Conservation (phyloP, 2,888 invertebrate genomes). For the Laspeyria flexula region DNA sequence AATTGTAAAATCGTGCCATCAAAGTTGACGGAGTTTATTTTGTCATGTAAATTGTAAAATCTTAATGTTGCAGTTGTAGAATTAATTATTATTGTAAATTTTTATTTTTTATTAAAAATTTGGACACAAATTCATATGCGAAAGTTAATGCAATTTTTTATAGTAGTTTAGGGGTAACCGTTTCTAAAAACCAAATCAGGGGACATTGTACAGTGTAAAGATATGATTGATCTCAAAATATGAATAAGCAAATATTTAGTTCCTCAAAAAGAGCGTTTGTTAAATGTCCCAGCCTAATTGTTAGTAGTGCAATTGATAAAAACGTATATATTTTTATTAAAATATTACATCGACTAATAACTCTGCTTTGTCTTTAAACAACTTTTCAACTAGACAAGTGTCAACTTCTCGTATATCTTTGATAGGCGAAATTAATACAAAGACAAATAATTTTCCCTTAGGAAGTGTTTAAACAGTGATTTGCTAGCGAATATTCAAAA, state of each 20-base stretch:
- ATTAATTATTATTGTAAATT: constrained; percentile 33
- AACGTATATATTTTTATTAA: constrained; percentile 37
- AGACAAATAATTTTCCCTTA: no score
- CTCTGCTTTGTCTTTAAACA: constrained; percentile 11
- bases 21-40: constrained; percentile 29
- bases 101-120: constrained; percentile 14
- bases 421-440: not conserved
- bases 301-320: constrained; percentile 57
- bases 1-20: constrained; percentile 45
- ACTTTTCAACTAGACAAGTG: not conserved
- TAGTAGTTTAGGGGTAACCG: constrained; percentile 24
- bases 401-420: constrained; percentile 1
- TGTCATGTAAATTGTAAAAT: constrained; percentile 38
- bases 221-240: constrained; percentile 75
- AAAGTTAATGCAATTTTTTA: constrained; percentile 18
- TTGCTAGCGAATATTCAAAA: no score
- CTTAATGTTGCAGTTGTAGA: constrained; percentile 32
- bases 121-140: constrained; percentile 8
- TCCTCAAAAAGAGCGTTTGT: constrained; percentile 69
- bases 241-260: constrained; percentile 67
- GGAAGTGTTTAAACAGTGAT: no score
- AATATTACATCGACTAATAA: constrained; percentile 30
- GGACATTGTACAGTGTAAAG: constrained; percentile 53
- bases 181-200: constrained; percentile 52
- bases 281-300: constrained; percentile 62